These are phyloP conservation scores for Thaumatotibia leucotreta DNA, from an alignment of 1,140 invertebrate species.

Conservation along the genomic window DNA sequence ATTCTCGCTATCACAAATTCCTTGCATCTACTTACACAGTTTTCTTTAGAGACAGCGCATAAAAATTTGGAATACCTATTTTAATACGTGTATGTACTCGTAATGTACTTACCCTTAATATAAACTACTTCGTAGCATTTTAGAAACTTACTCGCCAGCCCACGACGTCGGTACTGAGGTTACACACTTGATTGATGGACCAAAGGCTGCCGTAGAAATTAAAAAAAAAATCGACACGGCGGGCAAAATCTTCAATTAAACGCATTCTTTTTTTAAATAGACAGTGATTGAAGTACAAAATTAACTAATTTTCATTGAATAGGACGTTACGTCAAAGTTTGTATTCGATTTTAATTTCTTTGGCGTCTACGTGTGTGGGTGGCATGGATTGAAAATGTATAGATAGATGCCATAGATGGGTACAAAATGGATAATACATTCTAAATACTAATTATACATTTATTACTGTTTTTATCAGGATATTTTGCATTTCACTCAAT, in stretches of 20 bases:
- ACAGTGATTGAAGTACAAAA: slow-evolving; percentile 11
- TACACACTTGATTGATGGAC: slow-evolving; percentile 62
- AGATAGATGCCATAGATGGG: no score
- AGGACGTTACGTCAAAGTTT: neutral
- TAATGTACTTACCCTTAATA: neutral
- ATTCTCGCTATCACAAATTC: no score
- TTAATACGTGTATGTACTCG: no score
- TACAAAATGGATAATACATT: no score
- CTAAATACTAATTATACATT: no score
- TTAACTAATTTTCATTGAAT: slow-evolving; percentile 13
- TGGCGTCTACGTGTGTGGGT: neutral
- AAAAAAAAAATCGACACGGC: slow-evolving; percentile 41
- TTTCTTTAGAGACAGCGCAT: no score
- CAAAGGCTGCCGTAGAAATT: slow-evolving; percentile 55
- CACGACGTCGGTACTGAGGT: slow-evolving; percentile 13
- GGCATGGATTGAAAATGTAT: no score
- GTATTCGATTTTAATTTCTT: neutral
- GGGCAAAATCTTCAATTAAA: slow-evolving; percentile 42
- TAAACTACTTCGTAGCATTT: slow-evolving; percentile 9
- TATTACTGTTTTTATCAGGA: no score
- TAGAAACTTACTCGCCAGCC: neutral
- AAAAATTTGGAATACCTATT: neutral
- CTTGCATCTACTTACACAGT: no score
- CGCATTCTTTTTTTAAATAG: neutral
- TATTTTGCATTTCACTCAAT: no score